These are phyloP conservation scores for Premnoplex brunnescens DNA, from an alignment of 2,797 vertebrate species.

Conservation along the genomic window DNA sequence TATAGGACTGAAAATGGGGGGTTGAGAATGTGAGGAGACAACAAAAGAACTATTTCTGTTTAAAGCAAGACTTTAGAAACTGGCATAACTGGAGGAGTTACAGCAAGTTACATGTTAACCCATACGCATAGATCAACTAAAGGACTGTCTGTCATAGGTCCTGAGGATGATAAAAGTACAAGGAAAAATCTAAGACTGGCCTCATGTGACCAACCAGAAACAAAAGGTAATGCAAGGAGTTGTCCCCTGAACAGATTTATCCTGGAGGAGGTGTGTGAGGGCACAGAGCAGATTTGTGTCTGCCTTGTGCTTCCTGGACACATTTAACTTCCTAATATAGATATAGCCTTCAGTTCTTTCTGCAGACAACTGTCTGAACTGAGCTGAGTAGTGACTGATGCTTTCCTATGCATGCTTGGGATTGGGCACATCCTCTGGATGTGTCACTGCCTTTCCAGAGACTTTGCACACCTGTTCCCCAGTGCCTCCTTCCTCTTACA, in stretches of 20 bases:
- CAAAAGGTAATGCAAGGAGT: background rate
- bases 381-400: background rate
- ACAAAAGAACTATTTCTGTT: background rate
- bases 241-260: background rate
- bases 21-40: background rate
- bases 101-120: background rate
- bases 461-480: background rate
- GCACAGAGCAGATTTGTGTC: background rate
- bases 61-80: background rate
- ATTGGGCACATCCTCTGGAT: background rate
- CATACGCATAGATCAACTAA: background rate
- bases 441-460: background rate
- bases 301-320: background rate
- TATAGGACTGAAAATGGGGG: background rate
- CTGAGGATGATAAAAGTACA: background rate
- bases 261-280: background rate
- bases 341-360: background rate
- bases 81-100: background rate
- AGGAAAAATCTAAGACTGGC: background rate
- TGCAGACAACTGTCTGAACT: background rate
- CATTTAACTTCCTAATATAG: background rate
- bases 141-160: background rate
- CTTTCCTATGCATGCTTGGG: background rate
- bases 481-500: background rate
- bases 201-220: background rate